Evolutionary conservation across 2,888 invertebrate genomes (phyloP), one percentile per base, ranked within the genome.

Genomic region (Agrypnus murinus): DNA sequence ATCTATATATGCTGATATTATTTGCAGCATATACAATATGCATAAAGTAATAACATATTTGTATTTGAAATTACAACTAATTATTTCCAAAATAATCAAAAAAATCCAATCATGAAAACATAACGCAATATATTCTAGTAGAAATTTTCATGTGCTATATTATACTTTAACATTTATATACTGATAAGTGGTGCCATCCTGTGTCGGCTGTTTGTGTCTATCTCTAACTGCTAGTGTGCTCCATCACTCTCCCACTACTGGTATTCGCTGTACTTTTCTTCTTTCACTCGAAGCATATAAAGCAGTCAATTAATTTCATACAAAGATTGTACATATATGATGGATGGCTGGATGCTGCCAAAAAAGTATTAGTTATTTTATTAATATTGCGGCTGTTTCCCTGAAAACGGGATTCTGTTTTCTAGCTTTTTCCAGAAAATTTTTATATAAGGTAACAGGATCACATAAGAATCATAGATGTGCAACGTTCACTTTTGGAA

Each of bases 361-460:
- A 71, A 71, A 71, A 71, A 64, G 72, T 83, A 84, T 84, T 84
- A 84, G 84, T 84, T 84, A 84, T 84, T 82, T 85, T 85, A 84
- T 84, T 82, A 83, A 84, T 82, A 84, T 81, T 81, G 78, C 65
- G 69, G 76, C 76, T 79, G 86, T 87, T 87, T 86, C 86, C 86
- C 83, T 85, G 82, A 86, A 86, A 84, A 81, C 81, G 78, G 82
- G 82, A 82, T 86, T 84, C 83, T 80, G 84, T 87, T 87, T 87
- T 87, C 86, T 84, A 84, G 87, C 87, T 87, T 87, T 87, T 87
- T 87, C 87, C 86, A 87, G 87, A 87, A 87, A 87, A 87, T 87
- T 87, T 87, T 87, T 87, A 88, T 87, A 87, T 87, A 87, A 87
- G 84, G 86, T 86, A 87, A 75, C 87, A 87, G 87, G 87, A 85